Percentiles rank a stretch among this genome's conserved stretches.
Evolutionary conservation across 2,113 vertebrate species (phyloP).

Genomic region (Perognathus longimembris): DNA sequence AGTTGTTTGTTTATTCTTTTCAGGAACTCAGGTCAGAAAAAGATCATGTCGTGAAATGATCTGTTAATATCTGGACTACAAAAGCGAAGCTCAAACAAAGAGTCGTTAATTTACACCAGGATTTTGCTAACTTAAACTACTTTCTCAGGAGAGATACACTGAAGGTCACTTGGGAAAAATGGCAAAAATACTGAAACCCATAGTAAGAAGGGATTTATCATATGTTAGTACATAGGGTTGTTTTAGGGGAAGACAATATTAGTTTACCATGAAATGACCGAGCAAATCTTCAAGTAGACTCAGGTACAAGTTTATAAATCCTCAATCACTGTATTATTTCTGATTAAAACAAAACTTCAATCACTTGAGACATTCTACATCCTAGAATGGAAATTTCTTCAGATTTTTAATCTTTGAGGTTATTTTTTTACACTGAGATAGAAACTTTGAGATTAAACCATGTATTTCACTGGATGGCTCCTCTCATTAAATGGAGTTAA

Average conservation of each 20-base stretch:
- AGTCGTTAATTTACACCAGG: background rate
- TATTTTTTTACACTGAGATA: background rate
- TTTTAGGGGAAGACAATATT: slow-evolving; percentile 9
- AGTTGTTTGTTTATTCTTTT: background rate
- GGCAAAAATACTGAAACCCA: background rate
- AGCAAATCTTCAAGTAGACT: background rate
- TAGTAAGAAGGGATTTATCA: background rate
- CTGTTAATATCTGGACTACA: slow-evolving; percentile 30
- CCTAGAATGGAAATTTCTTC: background rate
- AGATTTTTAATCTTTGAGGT: background rate
- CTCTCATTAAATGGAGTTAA: background rate
- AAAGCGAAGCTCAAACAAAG: slow-evolving; percentile 21
- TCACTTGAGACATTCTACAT: background rate
- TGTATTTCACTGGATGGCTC: background rate
- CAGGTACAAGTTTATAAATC: background rate
- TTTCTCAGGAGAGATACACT: background rate
- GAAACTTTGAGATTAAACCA: background rate
- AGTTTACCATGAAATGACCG: background rate
- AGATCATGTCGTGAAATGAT: background rate
- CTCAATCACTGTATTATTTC: background rate
- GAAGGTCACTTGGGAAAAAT: background rate
- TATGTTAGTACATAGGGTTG: background rate
- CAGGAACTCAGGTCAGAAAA: background rate
- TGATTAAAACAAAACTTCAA: background rate
- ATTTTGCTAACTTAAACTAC: background rate